Evolutionary conservation across 1,140 invertebrate species (phyloP).

Genomic region (Coelopa frigida): DNA sequence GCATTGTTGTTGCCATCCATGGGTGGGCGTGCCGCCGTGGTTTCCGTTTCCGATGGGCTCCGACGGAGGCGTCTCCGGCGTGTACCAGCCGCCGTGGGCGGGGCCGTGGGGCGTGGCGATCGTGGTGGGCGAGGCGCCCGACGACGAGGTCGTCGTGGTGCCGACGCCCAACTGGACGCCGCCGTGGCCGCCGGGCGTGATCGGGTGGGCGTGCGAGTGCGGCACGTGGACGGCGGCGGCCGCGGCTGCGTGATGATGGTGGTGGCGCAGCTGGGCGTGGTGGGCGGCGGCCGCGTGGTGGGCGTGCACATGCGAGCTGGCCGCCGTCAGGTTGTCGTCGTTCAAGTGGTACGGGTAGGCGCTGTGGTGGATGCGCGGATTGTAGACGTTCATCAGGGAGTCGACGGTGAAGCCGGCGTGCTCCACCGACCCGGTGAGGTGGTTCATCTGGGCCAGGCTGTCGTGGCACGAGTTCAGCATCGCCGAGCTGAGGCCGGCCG

Average conservation of each 20-base stretch:
- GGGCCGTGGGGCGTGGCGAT: conserved; percentile 40
- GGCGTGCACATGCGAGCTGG: conserved; percentile 33
- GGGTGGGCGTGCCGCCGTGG: background rate
- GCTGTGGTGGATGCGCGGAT: conserved; percentile 42
- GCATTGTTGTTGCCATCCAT: conserved; percentile 19
- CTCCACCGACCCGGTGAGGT: conserved; percentile 32
- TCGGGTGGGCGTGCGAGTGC: conserved; percentile 23
- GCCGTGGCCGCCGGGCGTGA: conserved; percentile 27
- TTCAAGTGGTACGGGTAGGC: conserved; percentile 44
- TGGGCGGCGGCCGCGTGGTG: conserved; percentile 38
- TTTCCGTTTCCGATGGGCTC: conserved; percentile 23
- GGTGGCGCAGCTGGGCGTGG: conserved; percentile 31
- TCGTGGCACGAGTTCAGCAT: conserved; percentile 44
- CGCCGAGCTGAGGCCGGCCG: conserved; percentile 21
- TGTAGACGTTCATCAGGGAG: conserved; percentile 44
- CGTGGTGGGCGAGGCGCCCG: conserved; percentile 39
- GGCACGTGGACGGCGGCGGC: conserved; percentile 28
- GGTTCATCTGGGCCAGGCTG: conserved; percentile 44
- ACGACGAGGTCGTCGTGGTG: conserved; percentile 16
- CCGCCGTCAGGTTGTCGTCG: conserved; percentile 33
- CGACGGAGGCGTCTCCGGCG: conserved; percentile 42
- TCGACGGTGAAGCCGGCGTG: conserved; percentile 43
- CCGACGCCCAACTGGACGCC: conserved; percentile 22
- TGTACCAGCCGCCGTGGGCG: conserved; percentile 43
- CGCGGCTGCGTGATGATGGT: conserved; percentile 1